Evolutionary conservation across 2,797 vertebrate genomes (phyloP).

Genomic region (Phylloscopus collybita): DNA sequence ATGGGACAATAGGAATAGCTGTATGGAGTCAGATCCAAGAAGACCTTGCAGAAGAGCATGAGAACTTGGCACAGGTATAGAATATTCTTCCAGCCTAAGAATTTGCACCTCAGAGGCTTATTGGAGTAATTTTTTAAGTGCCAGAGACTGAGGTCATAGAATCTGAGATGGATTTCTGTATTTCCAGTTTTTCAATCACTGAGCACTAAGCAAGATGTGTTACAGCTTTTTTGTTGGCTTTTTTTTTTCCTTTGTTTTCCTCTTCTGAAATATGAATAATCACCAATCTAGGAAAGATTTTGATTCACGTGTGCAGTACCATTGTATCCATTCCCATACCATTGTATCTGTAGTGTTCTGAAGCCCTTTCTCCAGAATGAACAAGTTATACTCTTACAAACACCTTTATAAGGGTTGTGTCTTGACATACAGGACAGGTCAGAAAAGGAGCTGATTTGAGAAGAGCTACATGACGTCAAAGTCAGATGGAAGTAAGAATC

Average conservation of each 20-base stretch:
- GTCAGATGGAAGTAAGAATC: neutral
- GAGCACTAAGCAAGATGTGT: rapidly evolving
- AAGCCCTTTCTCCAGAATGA: neutral
- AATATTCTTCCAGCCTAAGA: neutral
- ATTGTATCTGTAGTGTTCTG: neutral
- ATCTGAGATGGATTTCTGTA: neutral
- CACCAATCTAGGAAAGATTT: neutral
- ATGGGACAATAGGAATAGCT: neutral
- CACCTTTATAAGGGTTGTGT: neutral
- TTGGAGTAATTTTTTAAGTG: neutral
- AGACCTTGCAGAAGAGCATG: neutral
- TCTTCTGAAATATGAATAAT: neutral
- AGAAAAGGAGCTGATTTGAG: neutral
- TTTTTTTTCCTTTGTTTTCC: too few relatives aligned
- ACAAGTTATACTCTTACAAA: neutral
- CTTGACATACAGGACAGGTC: neutral
- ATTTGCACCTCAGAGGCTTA: neutral
- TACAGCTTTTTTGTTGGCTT: neutral
- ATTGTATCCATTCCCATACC: neutral
- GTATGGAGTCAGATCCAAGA: neutral
- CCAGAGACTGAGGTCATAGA: neutral
- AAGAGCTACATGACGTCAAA: neutral
- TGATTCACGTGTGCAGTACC: neutral
- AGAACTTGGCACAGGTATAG: neutral
- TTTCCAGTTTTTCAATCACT: neutral